Evolutionary conservation across 2,113 vertebrate species (phyloP).

Genomic region (Danionella cerebrum): DNA sequence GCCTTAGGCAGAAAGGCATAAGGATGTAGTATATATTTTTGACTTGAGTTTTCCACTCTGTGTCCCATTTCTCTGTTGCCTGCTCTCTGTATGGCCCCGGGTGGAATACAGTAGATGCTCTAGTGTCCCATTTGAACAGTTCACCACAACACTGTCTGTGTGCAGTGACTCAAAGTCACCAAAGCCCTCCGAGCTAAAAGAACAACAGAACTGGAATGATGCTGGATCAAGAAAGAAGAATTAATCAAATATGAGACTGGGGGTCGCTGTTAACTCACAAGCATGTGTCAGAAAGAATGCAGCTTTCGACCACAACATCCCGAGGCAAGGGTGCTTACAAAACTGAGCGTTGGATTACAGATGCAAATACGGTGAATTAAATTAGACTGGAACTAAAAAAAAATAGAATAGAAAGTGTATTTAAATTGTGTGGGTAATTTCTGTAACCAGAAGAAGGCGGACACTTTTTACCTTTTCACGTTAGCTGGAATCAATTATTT

Average conservation of each 20-base stretch:
- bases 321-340: background rate
- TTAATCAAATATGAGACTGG: background rate
- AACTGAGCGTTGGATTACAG: background rate
- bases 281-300: background rate
- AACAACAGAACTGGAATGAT: slow-evolving; percentile 39
- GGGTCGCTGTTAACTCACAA: background rate
- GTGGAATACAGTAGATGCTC: slow-evolving; percentile 40
- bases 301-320: background rate
- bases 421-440: too few relatives aligned
- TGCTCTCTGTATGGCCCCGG: slow-evolving; percentile 36
- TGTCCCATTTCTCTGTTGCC: background rate
- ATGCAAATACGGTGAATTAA: background rate
- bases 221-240: background rate
- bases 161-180: slow-evolving; percentile 25
- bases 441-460: too few relatives aligned
- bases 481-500: too few relatives aligned
- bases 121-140: slow-evolving; percentile 53
- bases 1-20: slow-evolving; percentile 38
- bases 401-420: too few relatives aligned
- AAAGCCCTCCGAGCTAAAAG: slow-evolving; percentile 32
- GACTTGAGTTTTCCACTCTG: slow-evolving; percentile 22
- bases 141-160: slow-evolving; percentile 36
- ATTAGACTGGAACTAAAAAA: background rate
- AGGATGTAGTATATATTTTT: slow-evolving; percentile 47
- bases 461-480: too few relatives aligned